Evolutionary conservation across 2,113 vertebrate species (phyloP), one percentile per base, ranked within the genome.

Genomic region (Percina caprodes): DNA sequence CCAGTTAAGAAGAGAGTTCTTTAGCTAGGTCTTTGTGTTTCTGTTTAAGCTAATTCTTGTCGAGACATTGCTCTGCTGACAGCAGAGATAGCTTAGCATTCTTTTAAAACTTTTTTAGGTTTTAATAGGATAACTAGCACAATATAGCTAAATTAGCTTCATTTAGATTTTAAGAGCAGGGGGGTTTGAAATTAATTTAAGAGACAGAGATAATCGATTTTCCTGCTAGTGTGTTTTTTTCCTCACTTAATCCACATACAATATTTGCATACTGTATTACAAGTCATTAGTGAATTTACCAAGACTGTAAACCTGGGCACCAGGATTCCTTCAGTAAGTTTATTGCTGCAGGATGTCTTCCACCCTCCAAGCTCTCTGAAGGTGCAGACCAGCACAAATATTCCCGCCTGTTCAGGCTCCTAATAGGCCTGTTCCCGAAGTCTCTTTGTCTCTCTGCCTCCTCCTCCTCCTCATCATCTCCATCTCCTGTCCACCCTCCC

Each of bases 401-500:
- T 55, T 80, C 60, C 71, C 2, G 45, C 84, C 84, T 78, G 66
- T 69, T 79, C 24, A 9, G 24, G 8, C 72, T 80, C 77, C 72
- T 61, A 72, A 77, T 42, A 52, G 77, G 54, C 66, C 52, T 68
- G n/a, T 61, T 83, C 67, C 82, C 42, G 35, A 75, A 85, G 63
- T 67, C 66, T 61, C 68, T 45, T 70, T 66, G 72, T 46, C 46
- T 56, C 33, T 51, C 33, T 49, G 23, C 70, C 30, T 59, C 52
- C 54, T 59, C 81, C 58, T 65, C 62, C 62, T n/a, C n/a, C n/a
- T 30, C 30, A 2, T 39, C 70, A 11, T 84, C 60, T 65, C 33
- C 8, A 3, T 69, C 74, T 52, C 80, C 61, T 39, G 61, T 23
- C 39, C 69, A 74, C 35, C 65, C 68, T 74, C 72, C 58, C 62